Conservation (phyloP, 2,888 invertebrate genomes). For the Drosophila austrosaltans region DNA sequence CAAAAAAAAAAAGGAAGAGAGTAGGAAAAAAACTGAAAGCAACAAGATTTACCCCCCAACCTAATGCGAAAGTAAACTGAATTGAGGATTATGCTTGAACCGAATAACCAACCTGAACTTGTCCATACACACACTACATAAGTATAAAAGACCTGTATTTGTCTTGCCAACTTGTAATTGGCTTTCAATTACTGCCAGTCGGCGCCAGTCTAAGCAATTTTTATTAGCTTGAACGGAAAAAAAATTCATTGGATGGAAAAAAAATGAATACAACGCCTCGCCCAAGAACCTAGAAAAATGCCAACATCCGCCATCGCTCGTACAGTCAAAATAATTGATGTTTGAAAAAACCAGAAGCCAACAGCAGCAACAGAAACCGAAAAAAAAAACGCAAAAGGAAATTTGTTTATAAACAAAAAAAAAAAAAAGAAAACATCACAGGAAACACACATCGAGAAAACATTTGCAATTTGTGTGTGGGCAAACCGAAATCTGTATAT, state of each 20-base stretch:
- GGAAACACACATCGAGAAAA: slow-evolving; percentile 5
- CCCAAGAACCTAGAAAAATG: slow-evolving; percentile 24
- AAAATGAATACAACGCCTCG: slow-evolving; percentile 14
- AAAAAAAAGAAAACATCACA: slow-evolving; percentile 16
- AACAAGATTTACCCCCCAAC: slow-evolving; percentile 12
- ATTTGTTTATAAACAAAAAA: slow-evolving; percentile 58
- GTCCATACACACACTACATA: background rate
- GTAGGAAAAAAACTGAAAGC: background rate
- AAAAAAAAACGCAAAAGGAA: slow-evolving; percentile 20
- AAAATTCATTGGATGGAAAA: slow-evolving; percentile 7
- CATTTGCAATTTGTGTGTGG: background rate
- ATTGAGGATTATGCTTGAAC: slow-evolving; percentile 31
- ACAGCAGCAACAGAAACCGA: background rate
- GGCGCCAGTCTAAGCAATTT: slow-evolving; percentile 51
- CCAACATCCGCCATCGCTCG: slow-evolving; percentile 5
- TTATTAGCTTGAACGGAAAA: slow-evolving; percentile 53
- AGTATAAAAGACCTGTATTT: background rate
- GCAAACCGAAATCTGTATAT: slow-evolving; percentile 10
- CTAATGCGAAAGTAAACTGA: background rate
- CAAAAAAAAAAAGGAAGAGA: background rate
- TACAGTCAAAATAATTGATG: slow-evolving; percentile 52
- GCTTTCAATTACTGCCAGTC: slow-evolving; percentile 54
- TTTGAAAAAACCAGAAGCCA: slow-evolving; percentile 47
- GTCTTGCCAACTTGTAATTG: slow-evolving; percentile 56
- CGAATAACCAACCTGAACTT: background rate